These are phyloP conservation scores for Actenoides lindsayi DNA, from an alignment of 2,113 vertebrate species.

Conservation along the genomic window DNA sequence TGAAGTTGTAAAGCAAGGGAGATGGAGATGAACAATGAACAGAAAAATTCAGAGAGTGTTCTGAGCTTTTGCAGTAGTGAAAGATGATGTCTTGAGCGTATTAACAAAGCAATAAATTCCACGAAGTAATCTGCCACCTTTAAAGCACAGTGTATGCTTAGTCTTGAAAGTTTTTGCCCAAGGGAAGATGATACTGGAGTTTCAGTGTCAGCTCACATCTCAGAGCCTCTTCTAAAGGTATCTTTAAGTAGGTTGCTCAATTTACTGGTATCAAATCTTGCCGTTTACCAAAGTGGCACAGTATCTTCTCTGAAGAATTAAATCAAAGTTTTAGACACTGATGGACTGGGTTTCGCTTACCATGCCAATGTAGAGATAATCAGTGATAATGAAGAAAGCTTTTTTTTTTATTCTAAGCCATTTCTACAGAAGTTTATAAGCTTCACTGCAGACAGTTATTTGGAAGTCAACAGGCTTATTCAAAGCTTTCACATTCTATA, in stretches of 20 bases:
- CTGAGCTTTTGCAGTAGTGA: background rate
- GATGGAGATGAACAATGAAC: background rate
- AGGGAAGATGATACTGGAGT: conserved; percentile 1
- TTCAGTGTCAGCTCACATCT: background rate
- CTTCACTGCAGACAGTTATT: background rate
- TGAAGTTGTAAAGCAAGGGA: background rate
- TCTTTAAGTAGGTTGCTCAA: background rate
- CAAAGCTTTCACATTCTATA: background rate
- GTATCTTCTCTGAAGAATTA: background rate
- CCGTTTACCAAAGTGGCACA: background rate
- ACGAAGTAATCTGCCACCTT: background rate
- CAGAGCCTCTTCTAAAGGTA: background rate
- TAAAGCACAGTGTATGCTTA: background rate
- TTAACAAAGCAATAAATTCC: conserved; percentile 22
- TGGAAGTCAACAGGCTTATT: background rate
- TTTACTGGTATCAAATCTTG: background rate
- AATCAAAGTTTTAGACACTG: background rate
- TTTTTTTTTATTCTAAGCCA: background rate
- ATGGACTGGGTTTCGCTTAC: background rate
- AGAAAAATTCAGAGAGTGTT: background rate
- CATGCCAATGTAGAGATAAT: background rate
- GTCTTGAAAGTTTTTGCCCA: background rate
- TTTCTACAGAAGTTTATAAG: background rate
- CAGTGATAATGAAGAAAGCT: background rate
- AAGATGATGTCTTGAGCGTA: background rate